Conservation (phyloP, 2,797 vertebrate species). For the Meda fulgida region DNA sequence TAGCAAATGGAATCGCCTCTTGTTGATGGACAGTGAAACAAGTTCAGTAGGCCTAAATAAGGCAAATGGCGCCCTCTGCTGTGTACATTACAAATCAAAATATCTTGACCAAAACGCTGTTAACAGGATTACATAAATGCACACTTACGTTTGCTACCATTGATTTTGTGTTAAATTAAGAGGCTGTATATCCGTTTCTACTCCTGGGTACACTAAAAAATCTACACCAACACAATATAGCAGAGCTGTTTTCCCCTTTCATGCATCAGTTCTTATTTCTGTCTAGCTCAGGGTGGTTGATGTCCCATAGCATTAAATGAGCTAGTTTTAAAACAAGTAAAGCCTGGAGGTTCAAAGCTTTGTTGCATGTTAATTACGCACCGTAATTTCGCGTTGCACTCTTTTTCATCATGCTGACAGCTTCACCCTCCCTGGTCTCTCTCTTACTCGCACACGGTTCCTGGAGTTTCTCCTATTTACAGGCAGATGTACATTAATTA, state of each 20-base stretch:
- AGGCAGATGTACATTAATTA: conserved; percentile 11
- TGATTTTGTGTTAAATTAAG: background rate
- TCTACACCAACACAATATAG: background rate
- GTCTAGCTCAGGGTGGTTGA: background rate
- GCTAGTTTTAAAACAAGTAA: background rate
- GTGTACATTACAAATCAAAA: background rate
- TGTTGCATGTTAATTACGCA: conserved; percentile 3
- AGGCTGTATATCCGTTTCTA: background rate
- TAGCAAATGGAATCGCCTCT: background rate
- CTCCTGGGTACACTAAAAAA: background rate
- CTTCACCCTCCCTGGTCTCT: background rate
- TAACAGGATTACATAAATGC: background rate
- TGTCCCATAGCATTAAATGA: background rate
- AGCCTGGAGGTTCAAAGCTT: background rate
- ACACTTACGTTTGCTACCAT: background rate
- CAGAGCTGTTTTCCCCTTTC: background rate
- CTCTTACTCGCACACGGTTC: background rate
- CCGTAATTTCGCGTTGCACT: conserved; percentile 45
- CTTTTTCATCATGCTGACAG: conserved; percentile 26
- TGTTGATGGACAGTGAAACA: background rate
- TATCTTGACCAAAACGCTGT: background rate
- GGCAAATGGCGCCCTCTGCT: background rate
- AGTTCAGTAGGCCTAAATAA: background rate
- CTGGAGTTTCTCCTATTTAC: background rate
- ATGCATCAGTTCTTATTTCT: background rate